Conservation (phyloP, 2,113 vertebrate species). For the Elgaria multicarinata region DNA sequence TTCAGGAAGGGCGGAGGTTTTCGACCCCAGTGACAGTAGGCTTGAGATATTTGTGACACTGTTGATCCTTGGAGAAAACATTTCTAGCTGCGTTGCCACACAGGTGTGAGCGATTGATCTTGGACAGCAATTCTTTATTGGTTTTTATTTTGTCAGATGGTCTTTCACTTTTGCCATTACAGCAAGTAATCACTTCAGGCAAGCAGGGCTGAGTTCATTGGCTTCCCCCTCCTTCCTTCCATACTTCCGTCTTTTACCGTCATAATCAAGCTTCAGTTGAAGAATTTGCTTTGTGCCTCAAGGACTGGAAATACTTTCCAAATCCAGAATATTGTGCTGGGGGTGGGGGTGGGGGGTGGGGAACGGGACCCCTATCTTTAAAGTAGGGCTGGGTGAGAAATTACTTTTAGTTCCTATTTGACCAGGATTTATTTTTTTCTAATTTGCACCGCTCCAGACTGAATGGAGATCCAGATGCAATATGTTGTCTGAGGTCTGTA, state of each 20-base stretch:
- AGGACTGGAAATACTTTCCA: background rate
- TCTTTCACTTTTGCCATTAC: background rate
- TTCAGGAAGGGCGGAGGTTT: background rate
- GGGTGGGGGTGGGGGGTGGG: too few relatives aligned
- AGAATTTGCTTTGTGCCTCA: background rate
- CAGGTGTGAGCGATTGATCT: background rate
- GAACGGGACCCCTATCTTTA: background rate
- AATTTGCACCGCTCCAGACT: too few relatives aligned
- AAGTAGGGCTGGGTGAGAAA: background rate
- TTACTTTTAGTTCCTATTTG: too few relatives aligned
- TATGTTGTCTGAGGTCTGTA: too few relatives aligned
- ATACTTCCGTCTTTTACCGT: background rate
- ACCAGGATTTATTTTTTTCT: too few relatives aligned
- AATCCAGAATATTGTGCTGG: background rate
- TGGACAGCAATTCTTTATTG: background rate
- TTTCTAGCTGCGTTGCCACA: background rate
- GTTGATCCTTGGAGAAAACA: conserved; percentile 6
- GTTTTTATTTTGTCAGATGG: conserved; percentile 1
- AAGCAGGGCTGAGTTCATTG: background rate
- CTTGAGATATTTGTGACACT: background rate
- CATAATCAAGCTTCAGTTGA: rapidly evolving
- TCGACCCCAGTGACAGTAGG: background rate
- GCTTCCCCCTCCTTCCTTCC: background rate
- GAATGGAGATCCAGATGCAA: too few relatives aligned
- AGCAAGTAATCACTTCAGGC: background rate